Evolutionary conservation across 2,888 invertebrate species (phyloP), one percentile per base, ranked within the genome.

Genomic region (Xanthorhoe designata): DNA sequence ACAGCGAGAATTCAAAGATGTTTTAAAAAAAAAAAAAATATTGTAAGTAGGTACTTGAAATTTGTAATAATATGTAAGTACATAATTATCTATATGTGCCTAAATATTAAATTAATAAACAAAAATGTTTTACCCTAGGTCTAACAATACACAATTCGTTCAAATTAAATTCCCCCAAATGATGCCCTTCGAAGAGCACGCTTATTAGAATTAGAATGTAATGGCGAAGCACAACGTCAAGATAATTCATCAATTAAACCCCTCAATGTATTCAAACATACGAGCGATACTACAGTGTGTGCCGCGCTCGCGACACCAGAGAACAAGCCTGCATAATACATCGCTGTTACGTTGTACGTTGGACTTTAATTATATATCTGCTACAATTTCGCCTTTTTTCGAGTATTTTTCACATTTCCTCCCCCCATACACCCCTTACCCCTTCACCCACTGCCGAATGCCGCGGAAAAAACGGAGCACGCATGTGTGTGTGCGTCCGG

Each of bases 361-460:
- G 87, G 90, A 84, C 92, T 92, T 93, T 93, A 93, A 93, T 93
- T 93, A 92, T 93, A 93, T 93, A 93, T 93, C 92, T 93, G 93
- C 92, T 92, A 92, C 93, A 92, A 92, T 92, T 93, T 92, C 89
- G 90, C 89, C 91, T 93, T 94, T 94, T 94, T 94, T 94, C 91
- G 93, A 92, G 93, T 94, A 93, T 94, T 94, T 94, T 94, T 94
- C 94, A 93, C 94, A 92, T 92, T 92, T 92, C 87, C 81, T 82
- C 86, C 84, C 88, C 90, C 89, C 77, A 58, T 76, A 84, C 85
- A 83, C 84, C 83, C 87, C 82, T 80, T 85, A 83, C 84, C 83
- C 87, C 82, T 80, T 77, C 85, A 80, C 84, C 86, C 86, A 80
- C 85, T 83, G 86, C 85, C 88, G 88, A 87, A 86, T 86, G 84